These are phyloP conservation scores for Noctua janthina DNA, from an alignment of 2,888 invertebrate genomes.

Conservation along the genomic window DNA sequence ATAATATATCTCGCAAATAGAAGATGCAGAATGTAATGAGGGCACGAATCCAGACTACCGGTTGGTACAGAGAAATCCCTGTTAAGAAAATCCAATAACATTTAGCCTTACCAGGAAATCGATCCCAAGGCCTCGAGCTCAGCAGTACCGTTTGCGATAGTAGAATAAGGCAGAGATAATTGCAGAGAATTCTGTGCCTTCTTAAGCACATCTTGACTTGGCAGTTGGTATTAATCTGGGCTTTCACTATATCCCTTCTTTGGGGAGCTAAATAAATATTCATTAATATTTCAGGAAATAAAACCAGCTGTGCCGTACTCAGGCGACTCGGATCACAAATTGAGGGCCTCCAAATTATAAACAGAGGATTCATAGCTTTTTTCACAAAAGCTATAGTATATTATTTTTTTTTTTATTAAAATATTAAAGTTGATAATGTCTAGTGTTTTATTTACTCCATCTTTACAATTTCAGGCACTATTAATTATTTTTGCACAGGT, in stretches of 20 bases:
- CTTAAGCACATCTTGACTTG: neutral
- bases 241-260: neutral
- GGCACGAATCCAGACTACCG: neutral
- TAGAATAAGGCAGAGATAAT: neutral
- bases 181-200: neutral
- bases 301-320: slow-evolving; percentile 80
- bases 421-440: slow-evolving; percentile 17
- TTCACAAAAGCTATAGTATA: neutral
- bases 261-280: neutral
- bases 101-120: neutral
- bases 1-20: too few species aligned
- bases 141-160: neutral
- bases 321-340: slow-evolving; percentile 41
- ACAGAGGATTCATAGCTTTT: neutral
- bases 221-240: neutral
- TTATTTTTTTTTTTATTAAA: slow-evolving; percentile 34
- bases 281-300: slow-evolving; percentile 81
- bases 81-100: neutral
- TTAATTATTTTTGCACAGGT: neutral
- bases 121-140: neutral
- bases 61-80: neutral
- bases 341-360: slow-evolving; percentile 44
- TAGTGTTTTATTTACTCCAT: slow-evolving; percentile 31
- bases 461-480: neutral
- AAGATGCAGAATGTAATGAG: neutral